A percentile compares a stretch with the other conserved stretches of the same genome.
phyloP scores from a whole-genome alignment of 2,888 invertebrate genomes.

The Maniola hyperantus region DNA sequence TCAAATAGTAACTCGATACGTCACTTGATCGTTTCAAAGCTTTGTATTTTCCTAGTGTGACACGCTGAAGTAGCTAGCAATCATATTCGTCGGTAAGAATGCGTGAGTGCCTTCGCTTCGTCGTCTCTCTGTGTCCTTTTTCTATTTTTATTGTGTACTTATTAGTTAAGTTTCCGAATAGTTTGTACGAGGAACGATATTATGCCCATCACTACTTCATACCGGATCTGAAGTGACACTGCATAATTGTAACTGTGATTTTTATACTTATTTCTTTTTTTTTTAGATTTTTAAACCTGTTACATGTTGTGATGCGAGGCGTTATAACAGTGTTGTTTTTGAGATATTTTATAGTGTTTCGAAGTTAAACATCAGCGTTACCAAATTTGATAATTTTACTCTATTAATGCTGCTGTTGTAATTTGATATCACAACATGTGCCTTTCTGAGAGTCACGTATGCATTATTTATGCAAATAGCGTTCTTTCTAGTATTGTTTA shows the following conservation, averaged over 20 bases:
- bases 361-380: constrained; percentile 52
- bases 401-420: constrained; percentile 54
- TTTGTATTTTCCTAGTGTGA: constrained; percentile 24
- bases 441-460: constrained; percentile 57
- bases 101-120: constrained; percentile 74
- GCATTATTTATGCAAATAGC: constrained; percentile 45
- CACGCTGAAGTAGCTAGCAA: constrained; percentile 27
- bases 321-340: constrained; percentile 51
- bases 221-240: constrained; percentile 78
- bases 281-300: constrained; percentile 76
- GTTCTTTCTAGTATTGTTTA: constrained; percentile 63
- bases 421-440: constrained; percentile 70
- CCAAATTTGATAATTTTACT: constrained; percentile 55
- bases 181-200: constrained; percentile 58
- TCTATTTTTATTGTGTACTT: constrained; percentile 73
- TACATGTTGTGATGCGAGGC: constrained; percentile 76
- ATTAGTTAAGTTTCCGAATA: constrained; percentile 73
- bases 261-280: constrained; percentile 78
- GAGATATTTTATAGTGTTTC: constrained; percentile 49
- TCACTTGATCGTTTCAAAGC: constrained; percentile 45
- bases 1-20: constrained; percentile 24
- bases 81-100: constrained; percentile 59
- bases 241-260: constrained; percentile 83
- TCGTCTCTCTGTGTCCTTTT: constrained; percentile 77
- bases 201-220: constrained; percentile 69